A percentile compares a stretch with the other conserved stretches of the same genome.
phyloP scores from a whole-genome alignment of 2,888 invertebrate species.

The Dusona sp. region DNA sequence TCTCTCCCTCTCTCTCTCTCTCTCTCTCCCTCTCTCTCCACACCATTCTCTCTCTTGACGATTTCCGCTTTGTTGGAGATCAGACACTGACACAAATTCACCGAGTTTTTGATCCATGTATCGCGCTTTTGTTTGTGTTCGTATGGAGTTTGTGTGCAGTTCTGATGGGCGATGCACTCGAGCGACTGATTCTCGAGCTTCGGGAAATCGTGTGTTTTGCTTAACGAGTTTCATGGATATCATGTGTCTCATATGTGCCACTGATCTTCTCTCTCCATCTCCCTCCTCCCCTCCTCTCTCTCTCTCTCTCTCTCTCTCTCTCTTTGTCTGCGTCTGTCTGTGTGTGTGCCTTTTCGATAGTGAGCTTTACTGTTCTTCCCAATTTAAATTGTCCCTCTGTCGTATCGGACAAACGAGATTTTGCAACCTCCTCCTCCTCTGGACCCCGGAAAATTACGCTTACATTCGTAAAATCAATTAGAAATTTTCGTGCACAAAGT shows the following conservation, averaged over 20 bases:
- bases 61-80: conserved; percentile 49
- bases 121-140: background rate
- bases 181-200: conserved; percentile 46
- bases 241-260: conserved; percentile 16
- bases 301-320: conserved; percentile 10
- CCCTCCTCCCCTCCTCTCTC: conserved; percentile 2
- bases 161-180: conserved; percentile 40
- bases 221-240: conserved; percentile 59
- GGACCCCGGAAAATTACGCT: background rate
- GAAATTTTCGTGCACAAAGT: conserved; percentile 40
- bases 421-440: background rate
- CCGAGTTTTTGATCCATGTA: conserved; percentile 7
- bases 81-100: conserved; percentile 16
- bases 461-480: conserved; percentile 54
- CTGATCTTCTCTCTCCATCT: conserved; percentile 33
- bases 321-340: conserved; percentile 3
- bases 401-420: conserved; percentile 26
- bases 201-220: conserved; percentile 53
- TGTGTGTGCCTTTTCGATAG: background rate
- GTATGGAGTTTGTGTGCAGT: conserved; percentile 19
- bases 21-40: background rate
- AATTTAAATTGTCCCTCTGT: conserved; percentile 59
- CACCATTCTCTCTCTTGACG: conserved; percentile 9
- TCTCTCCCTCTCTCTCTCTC: background rate
- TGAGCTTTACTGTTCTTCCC: conserved; percentile 3